These are phyloP conservation scores for Barnardius zonarius DNA, from an alignment of 2,113 vertebrate genomes.

Conservation along the genomic window DNA sequence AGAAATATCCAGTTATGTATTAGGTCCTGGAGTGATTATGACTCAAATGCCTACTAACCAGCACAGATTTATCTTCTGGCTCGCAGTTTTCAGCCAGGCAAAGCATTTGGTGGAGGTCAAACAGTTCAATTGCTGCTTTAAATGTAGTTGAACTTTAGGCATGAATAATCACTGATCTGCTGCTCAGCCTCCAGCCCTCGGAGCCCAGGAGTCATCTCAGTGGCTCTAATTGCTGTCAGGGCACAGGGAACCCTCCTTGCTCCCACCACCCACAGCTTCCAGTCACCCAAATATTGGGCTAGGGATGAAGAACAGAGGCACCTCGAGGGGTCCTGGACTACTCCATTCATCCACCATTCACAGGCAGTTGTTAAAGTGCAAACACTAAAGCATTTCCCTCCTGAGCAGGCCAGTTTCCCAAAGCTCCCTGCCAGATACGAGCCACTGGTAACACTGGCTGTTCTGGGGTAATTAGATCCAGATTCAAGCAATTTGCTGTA, in stretches of 20 bases:
- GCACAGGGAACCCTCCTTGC: accelerated
- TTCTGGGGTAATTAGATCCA: conserved; percentile 58
- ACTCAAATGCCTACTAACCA: conserved; percentile 25
- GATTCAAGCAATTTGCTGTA: conserved; percentile 57
- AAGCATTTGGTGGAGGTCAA: conserved; percentile 55
- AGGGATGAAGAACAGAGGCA: neutral
- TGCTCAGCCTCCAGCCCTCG: neutral
- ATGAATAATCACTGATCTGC: neutral
- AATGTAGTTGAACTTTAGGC: conserved; percentile 31
- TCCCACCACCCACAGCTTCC: accelerated
- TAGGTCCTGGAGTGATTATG: conserved; percentile 53
- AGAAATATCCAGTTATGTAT: conserved; percentile 53
- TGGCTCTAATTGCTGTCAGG: neutral
- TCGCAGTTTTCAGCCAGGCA: conserved; percentile 4
- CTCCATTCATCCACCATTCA: neutral
- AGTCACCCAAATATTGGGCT: neutral
- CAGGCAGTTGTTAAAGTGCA: neutral
- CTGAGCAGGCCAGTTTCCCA: neutral
- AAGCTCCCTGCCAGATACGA: neutral
- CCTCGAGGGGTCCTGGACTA: accelerated
- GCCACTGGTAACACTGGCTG: neutral
- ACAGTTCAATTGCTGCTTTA: conserved; percentile 48
- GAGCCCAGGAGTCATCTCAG: neutral
- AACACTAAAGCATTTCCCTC: neutral
- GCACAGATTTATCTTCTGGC: conserved; percentile 46